Evolutionary conservation across 1,140 invertebrate species (phyloP), one percentile per base, ranked within the genome.

Genomic region (Lutraria rhynchaena): DNA sequence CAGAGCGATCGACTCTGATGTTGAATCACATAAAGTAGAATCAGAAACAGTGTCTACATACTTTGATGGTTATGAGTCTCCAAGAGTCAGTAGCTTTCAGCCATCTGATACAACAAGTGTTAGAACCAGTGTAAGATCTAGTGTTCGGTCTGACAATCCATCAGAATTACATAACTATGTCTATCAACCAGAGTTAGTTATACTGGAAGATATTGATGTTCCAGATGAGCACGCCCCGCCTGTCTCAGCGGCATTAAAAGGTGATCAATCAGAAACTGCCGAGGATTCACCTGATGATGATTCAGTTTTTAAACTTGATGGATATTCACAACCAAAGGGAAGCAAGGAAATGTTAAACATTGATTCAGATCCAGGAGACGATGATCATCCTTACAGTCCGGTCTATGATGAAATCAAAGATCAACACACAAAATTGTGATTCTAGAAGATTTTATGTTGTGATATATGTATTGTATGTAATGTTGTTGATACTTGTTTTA

Each of bases 391-490:
- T 33, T 77, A 77, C 58, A 65, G 58, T 49, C 74, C 74, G n/a
- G 74, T 77, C 9, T 77, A 77, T 65, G 74, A 77, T 77, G 60
- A 77, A 65, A 63, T 77, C n/a, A 31, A 55, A 49, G 74, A 77
- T 5, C 17, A 46, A 29, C 58, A 77, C 15, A 77, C 74, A 51
- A 77, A 65, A 61, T 29, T 77, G 58, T 77, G 60, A 77, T 65
- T 63, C 24, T 5, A 31, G n/a, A 58, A 22, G 27, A 53, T 7
- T 41, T 7, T 41, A 15, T 41, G 37, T 41, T 41, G 37, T 41
- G 37, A 41, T 41, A 41, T 41, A 41, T 41, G 37, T 41, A 41
- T 41, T 41, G 37, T 41, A 41, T 15, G 15, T 41, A 7, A 7
- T 41, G 37, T 41, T 41, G 37, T 41, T 41, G 15, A 15, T 41